These are phyloP conservation scores for Pseudorhombus dupliciocellatus DNA, from an alignment of 2,113 vertebrate species.

Conservation along the genomic window DNA sequence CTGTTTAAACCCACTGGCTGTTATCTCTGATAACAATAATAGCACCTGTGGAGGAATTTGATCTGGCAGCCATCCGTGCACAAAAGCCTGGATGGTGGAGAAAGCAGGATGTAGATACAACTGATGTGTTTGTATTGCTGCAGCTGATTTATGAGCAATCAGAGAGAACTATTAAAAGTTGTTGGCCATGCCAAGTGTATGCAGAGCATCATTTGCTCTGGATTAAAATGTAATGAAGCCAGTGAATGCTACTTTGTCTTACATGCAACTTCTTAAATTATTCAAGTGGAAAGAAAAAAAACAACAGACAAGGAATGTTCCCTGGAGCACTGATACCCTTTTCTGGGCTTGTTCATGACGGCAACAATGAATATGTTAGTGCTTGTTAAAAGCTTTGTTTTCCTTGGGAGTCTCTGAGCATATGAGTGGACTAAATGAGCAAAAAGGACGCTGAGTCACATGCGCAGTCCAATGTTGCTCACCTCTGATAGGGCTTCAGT, in stretches of 20 bases:
- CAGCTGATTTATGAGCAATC: slow-evolving; percentile 58
- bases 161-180: slow-evolving; percentile 52
- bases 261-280: slow-evolving; percentile 80
- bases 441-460: slow-evolving; percentile 39
- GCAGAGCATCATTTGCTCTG: slow-evolving; percentile 70
- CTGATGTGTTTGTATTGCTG: slow-evolving; percentile 25
- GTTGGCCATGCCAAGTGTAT: slow-evolving; percentile 53
- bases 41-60: slow-evolving; percentile 62
- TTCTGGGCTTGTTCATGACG: slow-evolving; percentile 66
- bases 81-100: slow-evolving; percentile 36
- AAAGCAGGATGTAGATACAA: slow-evolving; percentile 29
- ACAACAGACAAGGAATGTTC: slow-evolving; percentile 67
- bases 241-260: slow-evolving; percentile 81
- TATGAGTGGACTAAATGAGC: slow-evolving; percentile 32
- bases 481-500: slow-evolving; percentile 15
- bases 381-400: slow-evolving; percentile 77
- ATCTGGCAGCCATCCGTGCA: slow-evolving; percentile 53
- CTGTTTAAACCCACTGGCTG: slow-evolving; percentile 47
- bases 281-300: slow-evolving; percentile 67
- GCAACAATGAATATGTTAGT: slow-evolving; percentile 75
- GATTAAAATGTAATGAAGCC: slow-evolving; percentile 83
- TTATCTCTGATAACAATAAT: slow-evolving; percentile 53
- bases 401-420: slow-evolving; percentile 38
- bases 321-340: slow-evolving; percentile 67
- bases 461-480: slow-evolving; percentile 29